These are phyloP conservation scores for Megalurothrips usitatus DNA, from an alignment of 2,888 invertebrate genomes.

Conservation along the genomic window DNA sequence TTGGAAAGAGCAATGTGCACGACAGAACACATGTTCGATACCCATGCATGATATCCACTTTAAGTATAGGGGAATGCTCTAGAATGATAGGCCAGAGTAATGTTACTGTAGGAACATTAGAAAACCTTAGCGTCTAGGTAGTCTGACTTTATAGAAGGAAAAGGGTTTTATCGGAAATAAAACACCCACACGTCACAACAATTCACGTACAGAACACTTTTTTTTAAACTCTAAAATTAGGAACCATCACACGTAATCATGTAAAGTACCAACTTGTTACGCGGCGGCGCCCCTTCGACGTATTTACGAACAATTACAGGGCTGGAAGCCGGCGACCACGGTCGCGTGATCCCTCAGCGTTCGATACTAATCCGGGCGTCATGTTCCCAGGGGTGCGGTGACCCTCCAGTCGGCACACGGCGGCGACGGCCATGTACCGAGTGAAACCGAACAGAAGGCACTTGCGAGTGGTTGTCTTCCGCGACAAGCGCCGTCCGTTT, in stretches of 20 bases:
- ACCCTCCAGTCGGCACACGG: neutral
- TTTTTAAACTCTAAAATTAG: too few species aligned
- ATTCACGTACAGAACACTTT: too few species aligned
- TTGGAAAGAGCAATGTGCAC: constrained; percentile 5
- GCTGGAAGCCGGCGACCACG: neutral
- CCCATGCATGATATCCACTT: neutral
- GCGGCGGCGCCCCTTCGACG: too few species aligned
- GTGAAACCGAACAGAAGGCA: too few species aligned
- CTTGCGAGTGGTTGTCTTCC: too few species aligned
- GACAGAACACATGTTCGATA: neutral
- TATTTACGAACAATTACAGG: too few species aligned
- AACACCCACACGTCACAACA: neutral
- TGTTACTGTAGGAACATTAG: neutral
- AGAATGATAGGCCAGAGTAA: neutral
- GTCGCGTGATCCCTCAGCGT: neutral
- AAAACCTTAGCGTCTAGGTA: too few species aligned
- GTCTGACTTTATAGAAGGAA: too few species aligned
- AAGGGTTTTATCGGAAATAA: neutral
- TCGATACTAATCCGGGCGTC: neutral
- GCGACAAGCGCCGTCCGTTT: too few species aligned
- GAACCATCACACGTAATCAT: too few species aligned
- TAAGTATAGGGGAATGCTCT: constrained; percentile 10
- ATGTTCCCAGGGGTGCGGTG: neutral
- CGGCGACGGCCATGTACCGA: too few species aligned
- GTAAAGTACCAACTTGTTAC: too few species aligned